Base-by-base conservation (phyloP, 2,888 invertebrate genomes). In the Parnassius orleans region DNA sequence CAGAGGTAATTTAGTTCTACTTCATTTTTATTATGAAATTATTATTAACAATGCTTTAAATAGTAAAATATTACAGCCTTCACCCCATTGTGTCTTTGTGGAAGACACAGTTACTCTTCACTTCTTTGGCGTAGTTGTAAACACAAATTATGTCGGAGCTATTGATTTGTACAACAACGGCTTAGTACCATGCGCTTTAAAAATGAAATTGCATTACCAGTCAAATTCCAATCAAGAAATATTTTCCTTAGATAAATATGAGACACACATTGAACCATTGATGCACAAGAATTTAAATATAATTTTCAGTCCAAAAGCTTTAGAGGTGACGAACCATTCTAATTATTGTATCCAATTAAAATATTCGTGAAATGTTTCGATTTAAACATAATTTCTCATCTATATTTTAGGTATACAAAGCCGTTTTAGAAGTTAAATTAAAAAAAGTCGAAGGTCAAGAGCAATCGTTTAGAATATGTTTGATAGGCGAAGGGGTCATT, bases 131-230 rank as follows among this genome's bases (percentile, higher is more conserved):
- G 85, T 90, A 5, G 87, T 78, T 15, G 83, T 90, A 7, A 82
- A 90, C 62, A 78, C 86, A 0, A 81, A 69, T 60, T 79, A 83
- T 66, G 74, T 70, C 24, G 90, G 80, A 14, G 68, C 69, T 0
- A 81, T 91, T 53, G 88, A 90, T 67, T 76, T 91, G 14, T 91
- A 89, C 62, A 91, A 91, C 64, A 87, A 87, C 57, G 91, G 91
- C 14, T 75, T 90, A n/a, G 91, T 91, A 33, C 77, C 90, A 0
- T 84, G 84, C 68, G 84, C 77, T 1, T 76, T 91, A 3, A 78
- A 68, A 9, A 90, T 90, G 86, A 83, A 78, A 65, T 68, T 91
- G 43, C 79, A 84, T 56, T 86, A 87, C 68, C 88, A 90, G 65
- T 59, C 75, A 0, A 87, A 90, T 69, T 77, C 86, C 1, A 78